Conservation (phyloP, 2,113 vertebrate genomes). For the Saguinus imperator region DNA sequence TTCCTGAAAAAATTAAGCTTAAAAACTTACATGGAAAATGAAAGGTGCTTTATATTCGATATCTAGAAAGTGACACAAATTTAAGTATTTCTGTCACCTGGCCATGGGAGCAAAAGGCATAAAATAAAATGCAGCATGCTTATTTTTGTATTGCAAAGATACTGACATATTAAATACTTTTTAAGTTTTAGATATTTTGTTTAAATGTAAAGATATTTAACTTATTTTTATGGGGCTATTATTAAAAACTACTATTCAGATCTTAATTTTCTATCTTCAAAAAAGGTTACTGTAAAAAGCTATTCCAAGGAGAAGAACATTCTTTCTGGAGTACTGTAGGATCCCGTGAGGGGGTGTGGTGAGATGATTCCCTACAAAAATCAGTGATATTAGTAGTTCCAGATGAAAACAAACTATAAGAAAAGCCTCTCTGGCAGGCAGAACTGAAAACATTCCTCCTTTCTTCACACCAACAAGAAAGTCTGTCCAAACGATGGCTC, state of each 20-base stretch:
- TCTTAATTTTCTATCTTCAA: background rate
- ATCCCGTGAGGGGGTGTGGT: background rate
- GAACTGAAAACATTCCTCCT: background rate
- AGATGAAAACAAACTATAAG: background rate
- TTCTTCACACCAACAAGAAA: background rate
- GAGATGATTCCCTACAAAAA: background rate
- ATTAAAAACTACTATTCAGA: background rate
- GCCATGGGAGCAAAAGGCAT: background rate
- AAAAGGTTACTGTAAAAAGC: background rate
- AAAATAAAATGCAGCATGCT: background rate
- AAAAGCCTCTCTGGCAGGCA: background rate
- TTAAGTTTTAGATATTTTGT: background rate
- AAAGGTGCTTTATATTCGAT: background rate
- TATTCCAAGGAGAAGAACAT: background rate
- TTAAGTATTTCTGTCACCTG: background rate
- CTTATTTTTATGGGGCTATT: background rate
- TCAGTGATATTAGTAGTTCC: background rate
- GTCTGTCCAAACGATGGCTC: background rate
- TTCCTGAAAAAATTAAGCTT: background rate
- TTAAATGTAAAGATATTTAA: constrained; percentile 22
- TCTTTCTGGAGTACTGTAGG: background rate
- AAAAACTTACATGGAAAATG: background rate
- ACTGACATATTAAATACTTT: background rate
- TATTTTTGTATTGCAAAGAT: background rate
- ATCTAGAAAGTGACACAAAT: background rate